A percentile compares a stretch with the other conserved stretches of the same genome.
These are phyloP conservation scores for Trachelus tabidus DNA, from an alignment of 2,888 invertebrate genomes.

Conservation along the genomic window DNA sequence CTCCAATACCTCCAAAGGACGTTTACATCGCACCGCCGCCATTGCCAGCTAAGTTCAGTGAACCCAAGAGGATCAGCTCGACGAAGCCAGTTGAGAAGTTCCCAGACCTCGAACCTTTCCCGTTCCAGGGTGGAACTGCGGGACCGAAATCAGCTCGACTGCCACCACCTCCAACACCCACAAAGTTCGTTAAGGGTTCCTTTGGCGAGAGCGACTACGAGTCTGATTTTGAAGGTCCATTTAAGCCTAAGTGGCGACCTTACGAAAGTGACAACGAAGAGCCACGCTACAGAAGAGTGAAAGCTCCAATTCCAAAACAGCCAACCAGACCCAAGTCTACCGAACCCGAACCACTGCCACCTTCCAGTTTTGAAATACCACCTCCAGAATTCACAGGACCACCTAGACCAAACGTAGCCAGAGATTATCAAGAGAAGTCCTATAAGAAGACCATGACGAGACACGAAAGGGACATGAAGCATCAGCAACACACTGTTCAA, in stretches of 20 bases:
- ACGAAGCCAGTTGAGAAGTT: conserved; percentile 63
- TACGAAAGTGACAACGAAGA: conserved; percentile 76
- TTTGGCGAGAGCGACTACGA: conserved; percentile 77
- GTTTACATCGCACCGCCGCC: conserved; percentile 56
- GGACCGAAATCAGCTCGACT: conserved; percentile 58
- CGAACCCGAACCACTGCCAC: conserved; percentile 70
- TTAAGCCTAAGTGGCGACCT: conserved; percentile 71
- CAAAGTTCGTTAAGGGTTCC: conserved; percentile 70
- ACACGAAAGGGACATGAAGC: conserved; percentile 51
- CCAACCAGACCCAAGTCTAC: conserved; percentile 68
- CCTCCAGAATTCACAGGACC: conserved; percentile 55
- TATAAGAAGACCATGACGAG: conserved; percentile 45
- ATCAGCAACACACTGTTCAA: conserved; percentile 36
- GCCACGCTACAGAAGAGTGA: conserved; percentile 69
- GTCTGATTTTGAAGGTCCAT: conserved; percentile 71
- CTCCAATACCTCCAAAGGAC: conserved; percentile 64
- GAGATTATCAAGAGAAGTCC: conserved; percentile 45
- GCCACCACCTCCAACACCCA: conserved; percentile 69
- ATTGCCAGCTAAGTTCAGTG: conserved; percentile 57
- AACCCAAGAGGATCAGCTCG: conserved; percentile 42
- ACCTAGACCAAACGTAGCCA: conserved; percentile 41
- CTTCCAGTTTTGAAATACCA: conserved; percentile 70
- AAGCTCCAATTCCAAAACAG: conserved; percentile 66
- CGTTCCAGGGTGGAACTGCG: conserved; percentile 66
- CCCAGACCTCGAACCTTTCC: conserved; percentile 68